Evolutionary conservation across 2,888 invertebrate genomes (phyloP), one percentile per base, ranked within the genome.

Genomic region (Luperina testacea): DNA sequence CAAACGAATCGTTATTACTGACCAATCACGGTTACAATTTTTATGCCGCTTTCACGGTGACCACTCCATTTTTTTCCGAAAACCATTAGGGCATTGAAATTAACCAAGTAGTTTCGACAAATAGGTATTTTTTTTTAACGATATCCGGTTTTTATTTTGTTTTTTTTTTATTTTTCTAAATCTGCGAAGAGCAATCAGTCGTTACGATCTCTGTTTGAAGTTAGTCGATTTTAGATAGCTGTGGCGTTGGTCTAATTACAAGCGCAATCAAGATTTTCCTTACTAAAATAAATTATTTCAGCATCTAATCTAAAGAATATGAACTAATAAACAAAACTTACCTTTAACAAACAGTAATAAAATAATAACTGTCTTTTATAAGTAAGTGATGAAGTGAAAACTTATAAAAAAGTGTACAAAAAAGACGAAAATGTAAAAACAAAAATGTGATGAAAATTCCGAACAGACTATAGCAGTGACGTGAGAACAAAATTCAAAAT

Each of bases 21-120:
- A 92, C 93, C 94, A 94, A 95, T 94, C 92, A 92, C 86, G 90
- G 89, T 85, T 87, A 87, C 88, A 92, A 95, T 94, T 95, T 94
- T 91, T 83, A 94, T 92, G 94, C 92, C 91, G 90, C 94, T 95
- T 95, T 95, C 95, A 96, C 95, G 95, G 94, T 94, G 86, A 87
- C 88, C 84, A 90, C 81, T 90, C 78, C 88, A 83, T 93, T 94
- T 94, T 94, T 93, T 94, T 94, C 92, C 89, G 74, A 88, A 94
- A 94, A 94, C 83, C 95, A 95, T 95, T 94, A 95, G 94, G 92
- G 95, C 95, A 95, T 95, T 95, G 94, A 94, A 94, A 95, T 94
- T 94, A 94, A 94, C 93, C 91, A 90, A 90, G 87, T 89, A 89
- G 90, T 89, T 90, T 92, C 90, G 88, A 91, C 91, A 91, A 93